Conservation (phyloP, 2,888 invertebrate species). For the Noctua comes region DNA sequence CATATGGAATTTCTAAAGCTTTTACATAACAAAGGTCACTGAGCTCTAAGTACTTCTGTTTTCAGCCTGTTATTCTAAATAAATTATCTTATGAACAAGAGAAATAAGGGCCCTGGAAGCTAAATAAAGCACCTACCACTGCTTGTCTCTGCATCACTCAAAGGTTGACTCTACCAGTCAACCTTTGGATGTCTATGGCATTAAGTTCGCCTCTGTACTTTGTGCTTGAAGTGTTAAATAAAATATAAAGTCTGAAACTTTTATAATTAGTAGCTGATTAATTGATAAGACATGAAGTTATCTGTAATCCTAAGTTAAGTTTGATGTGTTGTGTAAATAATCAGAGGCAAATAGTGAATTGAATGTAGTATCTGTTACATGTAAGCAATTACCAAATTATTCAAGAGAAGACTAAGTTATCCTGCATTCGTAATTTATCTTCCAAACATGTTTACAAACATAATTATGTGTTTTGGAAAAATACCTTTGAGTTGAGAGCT, state of each 20-base stretch:
- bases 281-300: not conserved
- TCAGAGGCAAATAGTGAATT: slow-evolving; percentile 7
- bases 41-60: not conserved
- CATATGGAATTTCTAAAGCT: not conserved
- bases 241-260: not conserved
- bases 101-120: not conserved
- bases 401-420: not conserved
- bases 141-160: too few relatives aligned
- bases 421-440: not conserved
- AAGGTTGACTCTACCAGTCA: too few relatives aligned
- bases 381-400: slow-evolving; percentile 9
- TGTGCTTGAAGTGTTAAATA: too few relatives aligned
- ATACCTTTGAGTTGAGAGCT: not conserved
- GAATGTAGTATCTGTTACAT: not conserved
- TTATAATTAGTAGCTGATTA: not conserved
- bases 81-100: not conserved
- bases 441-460: not conserved
- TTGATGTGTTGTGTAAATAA: slow-evolving; percentile 5
- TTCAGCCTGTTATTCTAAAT: not conserved
- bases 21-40: not conserved
- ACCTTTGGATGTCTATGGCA: too few relatives aligned
- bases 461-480: not conserved
- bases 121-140: too few relatives aligned
- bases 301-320: not conserved
- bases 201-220: too few relatives aligned